phyloP scores from a whole-genome alignment of 2,888 invertebrate species.

The Eledona agricola region DNA sequence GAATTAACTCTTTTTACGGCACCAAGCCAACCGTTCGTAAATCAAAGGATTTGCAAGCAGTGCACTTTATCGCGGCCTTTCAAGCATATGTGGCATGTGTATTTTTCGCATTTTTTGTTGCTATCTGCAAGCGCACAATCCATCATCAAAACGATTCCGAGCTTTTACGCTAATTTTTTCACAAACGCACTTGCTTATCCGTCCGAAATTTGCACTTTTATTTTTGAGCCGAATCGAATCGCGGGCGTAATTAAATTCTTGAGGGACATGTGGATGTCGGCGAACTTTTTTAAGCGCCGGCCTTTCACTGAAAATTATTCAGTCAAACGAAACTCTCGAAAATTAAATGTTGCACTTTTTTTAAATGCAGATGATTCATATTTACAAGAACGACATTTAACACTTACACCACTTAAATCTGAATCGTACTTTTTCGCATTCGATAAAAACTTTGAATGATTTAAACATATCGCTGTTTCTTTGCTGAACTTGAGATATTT shows the following conservation, averaged over 20 bases:
- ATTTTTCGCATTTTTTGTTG: conserved; percentile 7
- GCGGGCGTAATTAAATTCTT: conserved; percentile 36
- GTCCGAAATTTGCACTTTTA: conserved; percentile 34
- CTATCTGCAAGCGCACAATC: conserved; percentile 6
- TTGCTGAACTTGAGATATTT: too few relatives aligned
- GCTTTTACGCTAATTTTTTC: conserved; percentile 21
- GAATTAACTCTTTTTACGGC: conserved; percentile 41
- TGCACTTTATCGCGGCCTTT: conserved; percentile 41
- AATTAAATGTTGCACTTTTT: too few relatives aligned
- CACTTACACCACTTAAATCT: too few relatives aligned
- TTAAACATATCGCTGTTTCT: too few relatives aligned
- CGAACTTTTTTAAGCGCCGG: too few relatives aligned
- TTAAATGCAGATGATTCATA: too few relatives aligned
- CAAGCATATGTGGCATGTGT: conserved; percentile 9
- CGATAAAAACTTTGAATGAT: too few relatives aligned
- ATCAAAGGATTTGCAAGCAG: conserved; percentile 46
- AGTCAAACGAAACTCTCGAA: too few relatives aligned
- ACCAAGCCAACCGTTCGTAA: conserved; percentile 26
- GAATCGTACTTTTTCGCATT: too few relatives aligned
- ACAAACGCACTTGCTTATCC: conserved; percentile 31
- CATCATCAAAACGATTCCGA: conserved; percentile 26
- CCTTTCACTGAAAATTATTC: too few relatives aligned
- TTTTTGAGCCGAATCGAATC: conserved; percentile 33
- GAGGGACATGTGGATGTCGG: conserved; percentile 12
- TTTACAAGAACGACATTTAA: too few relatives aligned